These are phyloP conservation scores for Ceratitis capitata DNA, from an alignment of 1,140 invertebrate genomes.

Conservation along the genomic window DNA sequence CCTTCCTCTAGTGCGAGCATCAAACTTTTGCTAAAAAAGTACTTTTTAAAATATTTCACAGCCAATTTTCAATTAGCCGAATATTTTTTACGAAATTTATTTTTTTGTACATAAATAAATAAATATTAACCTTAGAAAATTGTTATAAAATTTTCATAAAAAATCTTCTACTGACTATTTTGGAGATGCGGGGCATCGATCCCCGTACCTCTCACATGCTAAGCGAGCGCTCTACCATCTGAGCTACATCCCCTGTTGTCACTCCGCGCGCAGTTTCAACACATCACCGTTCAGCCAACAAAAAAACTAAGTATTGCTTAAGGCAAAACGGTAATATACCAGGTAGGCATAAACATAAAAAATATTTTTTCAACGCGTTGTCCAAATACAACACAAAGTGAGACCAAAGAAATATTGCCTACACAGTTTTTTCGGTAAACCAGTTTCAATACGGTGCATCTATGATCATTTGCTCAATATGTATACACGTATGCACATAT, in stretches of 20 bases:
- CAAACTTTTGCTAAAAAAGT: too few relatives aligned
- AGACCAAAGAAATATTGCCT: too few relatives aligned
- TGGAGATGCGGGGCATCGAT: constrained; percentile 78
- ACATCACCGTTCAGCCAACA: background rate
- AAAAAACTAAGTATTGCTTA: too few relatives aligned
- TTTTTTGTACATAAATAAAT: too few relatives aligned
- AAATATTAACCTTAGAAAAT: too few relatives aligned
- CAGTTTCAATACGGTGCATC: background rate
- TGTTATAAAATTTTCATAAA: too few relatives aligned
- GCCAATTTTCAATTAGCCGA: too few relatives aligned
- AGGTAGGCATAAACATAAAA: background rate
- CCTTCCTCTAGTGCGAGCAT: too few relatives aligned
- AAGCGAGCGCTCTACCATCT: constrained; percentile 86
- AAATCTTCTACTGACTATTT: background rate
- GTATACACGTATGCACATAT: background rate
- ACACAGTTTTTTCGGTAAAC: background rate
- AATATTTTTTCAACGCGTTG: too few relatives aligned
- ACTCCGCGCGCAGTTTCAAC: background rate
- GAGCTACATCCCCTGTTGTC: constrained; percentile 70
- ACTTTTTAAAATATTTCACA: too few relatives aligned
- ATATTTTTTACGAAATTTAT: too few relatives aligned
- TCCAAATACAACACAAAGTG: too few relatives aligned
- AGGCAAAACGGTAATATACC: background rate
- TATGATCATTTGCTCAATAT: background rate
- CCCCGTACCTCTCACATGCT: constrained; percentile 83